phyloP scores from a whole-genome alignment of 2,113 vertebrate species.

The Lophius piscatorius region DNA sequence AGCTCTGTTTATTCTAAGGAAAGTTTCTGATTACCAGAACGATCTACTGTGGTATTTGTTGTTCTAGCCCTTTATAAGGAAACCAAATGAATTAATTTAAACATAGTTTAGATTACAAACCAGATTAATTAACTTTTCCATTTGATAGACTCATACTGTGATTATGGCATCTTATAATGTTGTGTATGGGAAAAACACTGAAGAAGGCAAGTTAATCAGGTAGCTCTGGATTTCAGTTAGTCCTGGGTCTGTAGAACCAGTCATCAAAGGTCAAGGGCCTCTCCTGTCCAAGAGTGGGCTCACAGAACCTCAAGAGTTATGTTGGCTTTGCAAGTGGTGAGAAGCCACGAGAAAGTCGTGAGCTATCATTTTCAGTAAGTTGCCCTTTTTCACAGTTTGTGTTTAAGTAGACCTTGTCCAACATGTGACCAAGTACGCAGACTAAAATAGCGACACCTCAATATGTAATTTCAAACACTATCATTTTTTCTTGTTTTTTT shows the following conservation, averaged over 20 bases:
- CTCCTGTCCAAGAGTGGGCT: background rate
- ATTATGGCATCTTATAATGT: background rate
- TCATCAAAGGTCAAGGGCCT: background rate
- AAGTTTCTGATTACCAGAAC: background rate
- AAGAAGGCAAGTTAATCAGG: background rate
- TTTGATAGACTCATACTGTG: background rate
- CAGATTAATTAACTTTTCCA: background rate
- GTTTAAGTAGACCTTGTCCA: background rate
- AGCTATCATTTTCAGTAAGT: background rate
- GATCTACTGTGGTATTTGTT: background rate
- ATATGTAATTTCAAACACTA: conserved; percentile 10
- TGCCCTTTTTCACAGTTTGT: background rate
- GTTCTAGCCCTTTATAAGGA: background rate
- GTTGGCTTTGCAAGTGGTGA: background rate
- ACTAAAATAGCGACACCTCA: conserved; percentile 15
- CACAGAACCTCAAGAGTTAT: background rate
- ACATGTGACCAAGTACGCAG: conserved; percentile 10
- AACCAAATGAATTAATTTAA: background rate
- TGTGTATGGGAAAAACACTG: background rate
- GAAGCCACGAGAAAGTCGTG: background rate
- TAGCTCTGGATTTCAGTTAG: background rate
- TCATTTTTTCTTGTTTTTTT: conserved; percentile 14
- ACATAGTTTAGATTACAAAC: background rate
- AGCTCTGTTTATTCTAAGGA: background rate
- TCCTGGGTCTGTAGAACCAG: no score